Evolutionary conservation across 1,140 invertebrate genomes (phyloP).

Genomic region (Eriocheir sinensis): DNA sequence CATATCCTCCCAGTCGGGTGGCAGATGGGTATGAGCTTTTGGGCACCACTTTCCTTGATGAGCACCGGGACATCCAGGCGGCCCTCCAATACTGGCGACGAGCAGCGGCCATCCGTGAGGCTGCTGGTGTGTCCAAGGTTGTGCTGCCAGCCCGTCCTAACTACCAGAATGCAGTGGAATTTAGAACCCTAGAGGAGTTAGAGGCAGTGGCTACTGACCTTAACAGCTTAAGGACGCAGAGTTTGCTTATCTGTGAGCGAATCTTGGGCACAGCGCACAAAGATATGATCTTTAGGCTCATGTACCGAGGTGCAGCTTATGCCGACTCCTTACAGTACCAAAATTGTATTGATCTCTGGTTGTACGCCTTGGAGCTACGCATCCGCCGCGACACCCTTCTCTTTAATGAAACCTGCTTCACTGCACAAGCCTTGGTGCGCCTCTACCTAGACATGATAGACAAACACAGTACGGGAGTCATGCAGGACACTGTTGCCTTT

Average conservation of each 20-base stretch:
- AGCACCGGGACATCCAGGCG: constrained; percentile 81
- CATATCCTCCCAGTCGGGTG: constrained; percentile 83
- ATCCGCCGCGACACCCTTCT: constrained; percentile 89
- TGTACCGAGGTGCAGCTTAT: constrained; percentile 91
- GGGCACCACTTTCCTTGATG: constrained; percentile 91
- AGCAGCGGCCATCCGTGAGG: constrained; percentile 80
- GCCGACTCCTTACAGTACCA: constrained; percentile 92
- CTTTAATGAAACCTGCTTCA: constrained; percentile 89
- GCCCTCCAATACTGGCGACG: constrained; percentile 80
- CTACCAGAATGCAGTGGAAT: constrained; percentile 88
- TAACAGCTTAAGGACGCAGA: constrained; percentile 91
- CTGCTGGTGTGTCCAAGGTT: constrained; percentile 77
- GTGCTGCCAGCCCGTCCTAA: constrained; percentile 84
- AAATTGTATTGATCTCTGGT: constrained; percentile 92
- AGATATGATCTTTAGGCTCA: constrained; percentile 88
- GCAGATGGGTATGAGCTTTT: constrained; percentile 93
- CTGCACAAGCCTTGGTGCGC: constrained; percentile 86
- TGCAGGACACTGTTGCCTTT: constrained; percentile 85
- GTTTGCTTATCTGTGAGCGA: constrained; percentile 90
- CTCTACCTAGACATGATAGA: constrained; percentile 90
- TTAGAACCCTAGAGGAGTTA: constrained; percentile 87
- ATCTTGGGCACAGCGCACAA: constrained; percentile 91
- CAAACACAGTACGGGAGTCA: constrained; percentile 84
- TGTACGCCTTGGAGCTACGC: constrained; percentile 89
- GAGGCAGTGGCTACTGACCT: constrained; percentile 88